Evolutionary conservation across 1,140 invertebrate genomes (phyloP).

Genomic region (Cheumatopsyche charites): DNA sequence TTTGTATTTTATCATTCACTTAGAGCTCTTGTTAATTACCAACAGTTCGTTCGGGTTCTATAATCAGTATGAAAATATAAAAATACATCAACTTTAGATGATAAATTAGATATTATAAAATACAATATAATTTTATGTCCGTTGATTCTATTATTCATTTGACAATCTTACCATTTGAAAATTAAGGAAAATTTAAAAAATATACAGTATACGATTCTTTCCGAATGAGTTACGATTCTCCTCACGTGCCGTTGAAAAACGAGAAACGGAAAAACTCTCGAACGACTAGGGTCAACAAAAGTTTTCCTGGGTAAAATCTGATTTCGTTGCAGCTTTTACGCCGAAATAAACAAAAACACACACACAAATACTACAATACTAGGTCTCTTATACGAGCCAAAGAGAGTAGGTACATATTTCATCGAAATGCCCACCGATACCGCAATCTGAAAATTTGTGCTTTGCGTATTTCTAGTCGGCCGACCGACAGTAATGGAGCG

Average conservation of each 20-base stretch:
- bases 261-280: slow-evolving; percentile 1
- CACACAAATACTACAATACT: background rate
- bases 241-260: slow-evolving; percentile 13
- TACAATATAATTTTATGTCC: too few relatives aligned
- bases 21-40: too few relatives aligned
- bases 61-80: too few relatives aligned
- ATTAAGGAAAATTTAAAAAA: too few relatives aligned
- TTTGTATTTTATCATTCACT: too few relatives aligned
- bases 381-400: too few relatives aligned
- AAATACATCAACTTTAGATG: too few relatives aligned
- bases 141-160: too few relatives aligned
- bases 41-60: too few relatives aligned
- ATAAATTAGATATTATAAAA: too few relatives aligned
- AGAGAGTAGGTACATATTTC: background rate
- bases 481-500: slow-evolving; percentile 19
- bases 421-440: background rate
- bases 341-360: slow-evolving; percentile 6
- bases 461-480: background rate
- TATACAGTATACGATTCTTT: background rate
- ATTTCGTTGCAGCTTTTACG: background rate
- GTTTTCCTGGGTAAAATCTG: background rate
- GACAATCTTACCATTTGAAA: too few relatives aligned
- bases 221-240: slow-evolving; percentile 3
- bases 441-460: slow-evolving; percentile 1
- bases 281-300: background rate